phyloP scores from a whole-genome alignment of 2,797 vertebrate species.

The Rousettus madagascariensis region DNA sequence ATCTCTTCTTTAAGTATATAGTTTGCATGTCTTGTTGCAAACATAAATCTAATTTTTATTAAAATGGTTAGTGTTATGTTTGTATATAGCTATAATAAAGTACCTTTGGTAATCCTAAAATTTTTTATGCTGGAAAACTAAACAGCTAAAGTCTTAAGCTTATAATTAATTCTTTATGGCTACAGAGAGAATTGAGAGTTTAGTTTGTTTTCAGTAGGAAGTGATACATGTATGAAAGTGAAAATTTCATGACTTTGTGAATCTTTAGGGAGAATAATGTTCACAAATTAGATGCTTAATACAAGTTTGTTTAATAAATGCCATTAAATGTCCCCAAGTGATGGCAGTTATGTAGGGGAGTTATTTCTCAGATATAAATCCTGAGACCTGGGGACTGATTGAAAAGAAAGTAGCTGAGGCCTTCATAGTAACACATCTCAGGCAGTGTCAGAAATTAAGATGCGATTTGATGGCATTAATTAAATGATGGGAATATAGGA shows the following conservation, averaged over 20 bases:
- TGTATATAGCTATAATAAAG: not conserved
- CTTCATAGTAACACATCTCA: not conserved
- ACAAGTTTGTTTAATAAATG: not conserved
- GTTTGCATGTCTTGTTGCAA: not conserved
- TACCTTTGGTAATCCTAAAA: not conserved
- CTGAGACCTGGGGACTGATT: not conserved
- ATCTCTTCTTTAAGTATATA: not conserved
- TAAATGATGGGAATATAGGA: not conserved
- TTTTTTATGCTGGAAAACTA: not conserved
- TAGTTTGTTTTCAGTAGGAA: not conserved
- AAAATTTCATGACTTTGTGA: not conserved
- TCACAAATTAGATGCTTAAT: not conserved
- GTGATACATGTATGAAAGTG: not conserved
- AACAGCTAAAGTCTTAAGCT: not conserved
- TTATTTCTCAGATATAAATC: not conserved
- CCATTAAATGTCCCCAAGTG: not conserved
- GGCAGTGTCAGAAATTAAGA: not conserved
- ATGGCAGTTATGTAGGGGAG: not conserved
- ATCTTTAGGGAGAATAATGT: not conserved
- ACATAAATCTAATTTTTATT: conserved; percentile 1
- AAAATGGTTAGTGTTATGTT: not conserved
- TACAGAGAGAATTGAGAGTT: not conserved
- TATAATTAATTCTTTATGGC: not conserved
- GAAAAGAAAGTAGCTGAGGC: not conserved
- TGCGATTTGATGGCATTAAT: not conserved